Percentiles rank a stretch among this genome's conserved stretches.
Conservation (phyloP, 2,888 invertebrate genomes). For the Iselma pallidipennis region DNA sequence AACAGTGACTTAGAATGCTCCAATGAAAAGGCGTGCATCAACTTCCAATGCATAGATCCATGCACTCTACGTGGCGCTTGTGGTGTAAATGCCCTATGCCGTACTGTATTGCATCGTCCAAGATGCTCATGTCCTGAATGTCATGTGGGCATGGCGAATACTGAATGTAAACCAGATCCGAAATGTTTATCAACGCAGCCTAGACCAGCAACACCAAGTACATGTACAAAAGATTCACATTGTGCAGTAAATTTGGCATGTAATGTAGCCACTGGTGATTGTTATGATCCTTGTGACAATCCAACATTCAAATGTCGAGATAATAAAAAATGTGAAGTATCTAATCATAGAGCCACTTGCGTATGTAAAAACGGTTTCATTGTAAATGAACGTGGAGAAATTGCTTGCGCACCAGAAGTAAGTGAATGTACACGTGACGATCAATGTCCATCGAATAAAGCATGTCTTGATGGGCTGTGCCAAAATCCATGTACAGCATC, state of each 20-base stretch:
- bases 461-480: slow-evolving; percentile 82
- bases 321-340: slow-evolving; percentile 87
- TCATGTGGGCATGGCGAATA: slow-evolving; percentile 80
- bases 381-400: slow-evolving; percentile 83
- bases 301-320: slow-evolving; percentile 72
- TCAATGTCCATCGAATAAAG: slow-evolving; percentile 84
- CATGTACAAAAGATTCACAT: slow-evolving; percentile 69
- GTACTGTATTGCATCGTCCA: slow-evolving; percentile 80
- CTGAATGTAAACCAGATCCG: slow-evolving; percentile 78
- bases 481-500: slow-evolving; percentile 81
- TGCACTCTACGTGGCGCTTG: slow-evolving; percentile 87
- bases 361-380: slow-evolving; percentile 89
- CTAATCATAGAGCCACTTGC: slow-evolving; percentile 82
- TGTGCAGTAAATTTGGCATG: slow-evolving; percentile 79
- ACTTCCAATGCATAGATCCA: slow-evolving; percentile 88
- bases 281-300: slow-evolving; percentile 77
- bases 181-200: slow-evolving; percentile 71
- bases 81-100: slow-evolving; percentile 87
- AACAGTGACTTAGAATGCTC: slow-evolving; percentile 89
- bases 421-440: slow-evolving; percentile 79
- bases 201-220: slow-evolving; percentile 60
- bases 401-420: slow-evolving; percentile 80
- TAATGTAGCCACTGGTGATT: slow-evolving; percentile 69
- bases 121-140: slow-evolving; percentile 89
- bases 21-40: slow-evolving; percentile 89